phyloP scores from a whole-genome alignment of 2,888 invertebrate genomes.

The Drosophila aldrichi region DNA sequence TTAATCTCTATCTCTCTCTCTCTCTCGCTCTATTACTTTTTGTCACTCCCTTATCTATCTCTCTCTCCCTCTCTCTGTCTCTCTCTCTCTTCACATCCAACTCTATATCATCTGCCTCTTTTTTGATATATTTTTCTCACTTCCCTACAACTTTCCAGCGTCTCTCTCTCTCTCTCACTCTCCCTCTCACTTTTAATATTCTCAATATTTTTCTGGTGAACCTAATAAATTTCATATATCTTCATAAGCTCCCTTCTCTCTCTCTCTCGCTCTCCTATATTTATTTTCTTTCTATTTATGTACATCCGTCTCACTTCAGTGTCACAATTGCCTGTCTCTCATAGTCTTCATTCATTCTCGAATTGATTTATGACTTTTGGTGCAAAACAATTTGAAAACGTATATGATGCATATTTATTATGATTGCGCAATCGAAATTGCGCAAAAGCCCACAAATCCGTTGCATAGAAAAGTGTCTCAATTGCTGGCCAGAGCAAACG shows the following conservation, averaged over 20 bases:
- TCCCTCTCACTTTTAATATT: not conserved
- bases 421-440: slow-evolving; percentile 63
- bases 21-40: too few species aligned
- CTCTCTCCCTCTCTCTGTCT: too few species aligned
- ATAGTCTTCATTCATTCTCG: slow-evolving; percentile 15
- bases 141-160: too few species aligned
- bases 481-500: slow-evolving; percentile 50
- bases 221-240: slow-evolving; percentile 1
- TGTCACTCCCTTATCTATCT: not conserved
- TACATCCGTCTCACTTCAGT: slow-evolving; percentile 6
- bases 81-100: not conserved
- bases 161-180: not conserved
- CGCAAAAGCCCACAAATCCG: slow-evolving; percentile 30
- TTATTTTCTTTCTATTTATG: too few species aligned
- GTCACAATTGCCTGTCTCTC: slow-evolving; percentile 8
- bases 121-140: not conserved
- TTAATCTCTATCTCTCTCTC: not conserved
- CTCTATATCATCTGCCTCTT: not conserved
- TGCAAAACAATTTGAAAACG: slow-evolving; percentile 61
- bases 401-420: slow-evolving; percentile 60
- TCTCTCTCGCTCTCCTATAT: not conserved
- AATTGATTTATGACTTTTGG: slow-evolving; percentile 63
- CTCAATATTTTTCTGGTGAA: not conserved
- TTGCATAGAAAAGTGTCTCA: slow-evolving; percentile 63
- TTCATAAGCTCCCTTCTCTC: not conserved